Evolutionary conservation across 2,888 invertebrate genomes (phyloP), one percentile per base, ranked within the genome.

Genomic region (Drosophila limbata): DNA sequence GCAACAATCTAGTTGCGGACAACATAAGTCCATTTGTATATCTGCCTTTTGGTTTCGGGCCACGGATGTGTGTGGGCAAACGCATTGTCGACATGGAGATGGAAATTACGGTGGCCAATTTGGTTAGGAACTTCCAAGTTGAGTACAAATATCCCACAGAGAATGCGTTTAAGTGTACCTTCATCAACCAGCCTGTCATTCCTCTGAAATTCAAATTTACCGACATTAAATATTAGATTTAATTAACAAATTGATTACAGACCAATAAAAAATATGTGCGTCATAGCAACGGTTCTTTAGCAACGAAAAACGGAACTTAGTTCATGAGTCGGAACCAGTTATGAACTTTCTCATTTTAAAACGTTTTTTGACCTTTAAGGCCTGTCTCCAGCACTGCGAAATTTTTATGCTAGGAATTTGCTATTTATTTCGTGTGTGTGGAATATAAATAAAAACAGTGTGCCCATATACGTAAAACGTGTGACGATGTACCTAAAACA

Each of bases 51-150:
- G 91, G 91, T 0, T 90, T 91, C 55, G 91, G 91, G 0, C 86
- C 91, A 3, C 74, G 95, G 57, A 94, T 94, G 70, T 96, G 96
- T 85, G 94, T 95, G 65, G 96, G 96, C 4, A 93, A 95, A 86
- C 93, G 96, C 83, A 94, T 96, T 77, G 96, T 96, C 0, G 95
- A 95, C 81, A 92, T 96, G 70, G 96, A 96, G 91, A 95, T 75
- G 55, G 94, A 95, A 89, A 92, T 93, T 5, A 91, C 94, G 0
- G 68, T 94, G 17, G 92, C 93, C 33, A 93, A 82, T 86, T 70
- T 91, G 40, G 77, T 93, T n/a, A 85, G 92, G 39, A 91, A 93
- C 60, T 93, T 92, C 64, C 57, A 83, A 2, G 66, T 93, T 6
- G 92, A 92, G 55, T 93, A 89, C 88, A 88, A 92, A 13, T 87